Percentiles rank a stretch among this genome's conserved stretches.
Conservation (phyloP, 2,888 invertebrate genomes). For the Sinodicranocentrus sp. region DNA sequence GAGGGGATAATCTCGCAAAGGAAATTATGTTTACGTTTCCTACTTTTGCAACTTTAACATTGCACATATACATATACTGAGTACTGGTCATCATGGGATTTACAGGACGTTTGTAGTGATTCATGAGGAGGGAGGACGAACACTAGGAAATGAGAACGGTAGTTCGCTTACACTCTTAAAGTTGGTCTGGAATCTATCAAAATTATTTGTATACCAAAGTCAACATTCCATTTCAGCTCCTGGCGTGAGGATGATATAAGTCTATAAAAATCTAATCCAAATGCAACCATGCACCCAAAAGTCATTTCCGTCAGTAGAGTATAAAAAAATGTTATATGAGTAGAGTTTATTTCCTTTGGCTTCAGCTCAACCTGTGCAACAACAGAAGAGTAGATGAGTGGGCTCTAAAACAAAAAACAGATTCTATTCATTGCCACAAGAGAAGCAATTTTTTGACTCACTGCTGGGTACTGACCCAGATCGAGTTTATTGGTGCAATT, state of each 20-base stretch:
- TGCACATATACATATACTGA: no score
- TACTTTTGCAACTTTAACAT: no score
- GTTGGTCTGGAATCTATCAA: slow-evolving; percentile 29
- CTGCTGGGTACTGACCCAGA: slow-evolving; percentile 41
- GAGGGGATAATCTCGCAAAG: no score
- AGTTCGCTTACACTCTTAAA: no score
- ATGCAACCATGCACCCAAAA: background rate
- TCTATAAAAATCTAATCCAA: no score
- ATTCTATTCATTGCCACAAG: background rate
- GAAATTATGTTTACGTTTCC: no score
- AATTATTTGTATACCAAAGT: background rate
- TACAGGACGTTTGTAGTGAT: no score
- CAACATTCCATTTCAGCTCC: background rate
- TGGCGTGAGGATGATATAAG: no score
- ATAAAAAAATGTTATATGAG: background rate
- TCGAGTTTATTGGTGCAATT: background rate
- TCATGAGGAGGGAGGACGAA: no score
- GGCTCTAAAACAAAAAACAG: background rate
- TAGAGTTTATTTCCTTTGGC: slow-evolving; percentile 41
- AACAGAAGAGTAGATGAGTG: slow-evolving; percentile 8
- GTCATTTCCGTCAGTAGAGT: background rate
- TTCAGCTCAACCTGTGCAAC: slow-evolving; percentile 33
- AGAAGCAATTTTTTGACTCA: background rate
- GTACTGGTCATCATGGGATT: no score
- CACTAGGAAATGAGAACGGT: no score